These are phyloP conservation scores for Mungos mungo DNA, from an alignment of 2,113 vertebrate species.

Conservation along the genomic window DNA sequence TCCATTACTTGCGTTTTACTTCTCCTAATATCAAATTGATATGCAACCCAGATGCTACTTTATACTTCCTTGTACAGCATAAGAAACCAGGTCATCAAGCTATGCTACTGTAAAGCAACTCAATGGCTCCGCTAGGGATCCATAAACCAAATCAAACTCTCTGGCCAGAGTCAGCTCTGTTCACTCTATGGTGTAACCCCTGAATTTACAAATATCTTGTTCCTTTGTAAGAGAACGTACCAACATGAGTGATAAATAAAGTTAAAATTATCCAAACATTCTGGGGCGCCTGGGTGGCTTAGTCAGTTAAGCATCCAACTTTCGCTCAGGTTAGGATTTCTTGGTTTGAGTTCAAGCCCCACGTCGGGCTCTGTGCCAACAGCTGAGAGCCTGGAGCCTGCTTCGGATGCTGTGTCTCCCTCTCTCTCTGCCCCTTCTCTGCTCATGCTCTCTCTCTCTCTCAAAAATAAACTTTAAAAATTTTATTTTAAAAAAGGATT, in stretches of 20 bases:
- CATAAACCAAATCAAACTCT: neutral
- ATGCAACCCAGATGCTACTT: neutral
- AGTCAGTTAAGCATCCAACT: too few species aligned
- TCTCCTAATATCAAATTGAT: slow-evolving; percentile 27
- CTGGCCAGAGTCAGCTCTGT: neutral
- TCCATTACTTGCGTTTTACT: slow-evolving; percentile 29
- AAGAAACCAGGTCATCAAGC: neutral
- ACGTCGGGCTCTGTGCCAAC: too few species aligned
- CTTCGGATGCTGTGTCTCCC: too few species aligned
- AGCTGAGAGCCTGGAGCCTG: too few species aligned
- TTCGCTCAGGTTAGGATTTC: too few species aligned
- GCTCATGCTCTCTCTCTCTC: too few species aligned
- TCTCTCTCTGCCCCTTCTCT: too few species aligned
- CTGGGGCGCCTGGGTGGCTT: neutral
- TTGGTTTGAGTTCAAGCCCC: too few species aligned
- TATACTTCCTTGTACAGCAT: neutral
- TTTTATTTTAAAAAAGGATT: neutral
- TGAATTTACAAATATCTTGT: neutral
- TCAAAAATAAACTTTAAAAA: too few species aligned
- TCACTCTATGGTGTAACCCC: neutral
- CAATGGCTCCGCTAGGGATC: neutral
- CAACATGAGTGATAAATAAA: neutral
- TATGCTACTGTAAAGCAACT: neutral
- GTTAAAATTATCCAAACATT: neutral
- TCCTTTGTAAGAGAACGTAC: neutral